A percentile compares a stretch with the other conserved stretches of the same genome.
Conservation (phyloP, 2,113 vertebrate species). For the Scomber colias region DNA sequence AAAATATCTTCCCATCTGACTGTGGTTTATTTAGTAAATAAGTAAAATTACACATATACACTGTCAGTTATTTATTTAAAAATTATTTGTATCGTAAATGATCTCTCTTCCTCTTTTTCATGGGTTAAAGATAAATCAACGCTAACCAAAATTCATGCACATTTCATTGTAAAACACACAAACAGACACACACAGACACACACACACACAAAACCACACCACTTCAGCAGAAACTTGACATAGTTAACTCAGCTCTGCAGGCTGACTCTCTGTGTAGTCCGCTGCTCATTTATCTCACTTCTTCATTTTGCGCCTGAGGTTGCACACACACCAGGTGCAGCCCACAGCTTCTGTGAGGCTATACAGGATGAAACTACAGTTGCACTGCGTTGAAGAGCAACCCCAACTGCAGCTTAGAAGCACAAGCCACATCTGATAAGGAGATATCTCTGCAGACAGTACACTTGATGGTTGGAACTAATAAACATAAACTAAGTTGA, state of each 20-base stretch:
- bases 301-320: constrained; percentile 64
- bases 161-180: constrained; percentile 12
- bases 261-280: constrained; percentile 19
- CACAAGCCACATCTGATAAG: constrained; percentile 61
- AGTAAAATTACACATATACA: background rate
- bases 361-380: constrained; percentile 23
- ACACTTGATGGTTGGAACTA: no score
- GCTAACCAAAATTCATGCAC: constrained; percentile 11
- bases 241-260: constrained; percentile 41
- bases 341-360: constrained; percentile 17
- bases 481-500: no score
- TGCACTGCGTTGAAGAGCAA: constrained; percentile 44
- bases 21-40: background rate
- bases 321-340: constrained; percentile 67
- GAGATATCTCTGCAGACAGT: background rate
- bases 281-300: constrained; percentile 63
- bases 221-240: constrained; percentile 57
- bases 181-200: constrained; percentile 5
- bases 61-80: constrained; percentile 4
- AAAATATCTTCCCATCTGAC: background rate
- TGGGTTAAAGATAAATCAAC: constrained; percentile 50
- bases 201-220: constrained; percentile 1
- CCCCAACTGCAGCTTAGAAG: constrained; percentile 35
- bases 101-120: constrained; percentile 61
- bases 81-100: background rate